phyloP scores from a whole-genome alignment of 2,888 invertebrate species.

The Ryuthela nishihirai region DNA sequence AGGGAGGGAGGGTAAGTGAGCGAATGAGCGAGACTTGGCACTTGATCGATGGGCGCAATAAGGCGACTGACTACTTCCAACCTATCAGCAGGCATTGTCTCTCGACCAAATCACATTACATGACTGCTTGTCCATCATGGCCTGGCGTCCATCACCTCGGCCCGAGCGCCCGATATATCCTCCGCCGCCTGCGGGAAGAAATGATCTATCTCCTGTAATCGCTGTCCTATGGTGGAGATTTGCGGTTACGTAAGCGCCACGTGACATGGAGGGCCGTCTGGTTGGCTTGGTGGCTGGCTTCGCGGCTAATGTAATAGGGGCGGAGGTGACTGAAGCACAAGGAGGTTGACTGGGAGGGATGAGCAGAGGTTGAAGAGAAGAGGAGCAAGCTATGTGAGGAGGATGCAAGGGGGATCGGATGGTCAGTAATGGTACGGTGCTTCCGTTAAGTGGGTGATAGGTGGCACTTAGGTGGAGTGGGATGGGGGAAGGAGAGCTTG shows the following conservation, averaged over 20 bases:
- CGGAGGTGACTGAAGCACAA: too few relatives aligned
- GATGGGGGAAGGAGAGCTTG: too few relatives aligned
- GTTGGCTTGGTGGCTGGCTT: conserved; percentile 10
- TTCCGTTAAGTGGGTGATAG: conserved; percentile 28
- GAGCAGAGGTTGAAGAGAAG: too few relatives aligned
- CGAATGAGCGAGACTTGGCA: too few relatives aligned
- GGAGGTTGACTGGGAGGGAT: too few relatives aligned
- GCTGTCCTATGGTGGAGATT: conserved; percentile 26
- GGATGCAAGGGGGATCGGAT: conserved; percentile 3
- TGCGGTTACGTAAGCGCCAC: conserved; percentile 7
- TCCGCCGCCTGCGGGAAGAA: too few relatives aligned
- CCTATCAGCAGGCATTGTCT: conserved; percentile 20
- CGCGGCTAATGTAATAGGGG: conserved; percentile 23
- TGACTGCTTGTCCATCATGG: conserved; percentile 24
- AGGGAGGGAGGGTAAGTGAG: too few relatives aligned
- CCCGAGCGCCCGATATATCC: neutral
- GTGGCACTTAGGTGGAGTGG: conserved; percentile 14
- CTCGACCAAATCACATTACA: conserved; percentile 22
- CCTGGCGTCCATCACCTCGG: conserved; percentile 4
- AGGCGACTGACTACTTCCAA: conserved; percentile 6
- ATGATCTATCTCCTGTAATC: conserved; percentile 29
- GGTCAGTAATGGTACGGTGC: conserved; percentile 26
- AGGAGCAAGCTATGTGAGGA: too few relatives aligned
- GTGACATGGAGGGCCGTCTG: too few relatives aligned
- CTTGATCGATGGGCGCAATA: conserved; percentile 10